Evolutionary conservation across 1,140 invertebrate genomes (phyloP).

Genomic region (Danaus melanippus): DNA sequence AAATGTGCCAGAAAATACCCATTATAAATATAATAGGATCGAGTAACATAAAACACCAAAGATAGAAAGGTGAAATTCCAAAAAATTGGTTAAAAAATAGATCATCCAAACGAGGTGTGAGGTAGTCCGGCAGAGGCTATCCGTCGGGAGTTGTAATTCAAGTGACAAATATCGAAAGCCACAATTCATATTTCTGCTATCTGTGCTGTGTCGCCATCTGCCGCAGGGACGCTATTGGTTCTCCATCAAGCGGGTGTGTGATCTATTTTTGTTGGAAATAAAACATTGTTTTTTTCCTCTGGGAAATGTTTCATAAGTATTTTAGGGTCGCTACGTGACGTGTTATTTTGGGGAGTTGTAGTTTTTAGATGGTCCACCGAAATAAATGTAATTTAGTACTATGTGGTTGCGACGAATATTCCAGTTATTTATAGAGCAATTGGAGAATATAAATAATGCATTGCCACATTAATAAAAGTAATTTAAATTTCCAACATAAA

Average conservation of each 20-base stretch:
- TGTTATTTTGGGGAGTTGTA: constrained; percentile 33
- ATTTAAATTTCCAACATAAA: constrained; percentile 34
- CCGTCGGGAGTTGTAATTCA: constrained; percentile 69
- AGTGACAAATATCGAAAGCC: constrained; percentile 73
- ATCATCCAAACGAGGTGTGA: constrained; percentile 63
- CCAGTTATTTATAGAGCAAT: constrained; percentile 4
- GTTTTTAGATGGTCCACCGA: constrained; percentile 7
- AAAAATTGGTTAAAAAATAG: constrained; percentile 38
- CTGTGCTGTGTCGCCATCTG: constrained; percentile 66
- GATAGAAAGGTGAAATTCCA: no score
- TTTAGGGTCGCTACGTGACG: constrained; percentile 59
- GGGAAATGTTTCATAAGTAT: constrained; percentile 68
- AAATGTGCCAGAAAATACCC: no score
- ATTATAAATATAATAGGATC: no score
- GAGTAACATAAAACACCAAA: no score
- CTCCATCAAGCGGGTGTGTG: constrained; percentile 62
- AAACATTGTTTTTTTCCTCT: constrained; percentile 63
- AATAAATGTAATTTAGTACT: constrained; percentile 8
- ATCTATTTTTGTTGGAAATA: constrained; percentile 70
- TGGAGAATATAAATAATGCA: constrained; percentile 18
- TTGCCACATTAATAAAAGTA: constrained; percentile 24
- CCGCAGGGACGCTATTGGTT: constrained; percentile 64
- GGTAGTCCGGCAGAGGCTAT: constrained; percentile 33
- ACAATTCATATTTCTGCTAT: constrained; percentile 72
- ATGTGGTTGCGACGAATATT: neutral